Percentiles rank a stretch among this genome's conserved stretches.
phyloP scores from a whole-genome alignment of 2,113 vertebrate species.

The Agapornis roseicollis region DNA sequence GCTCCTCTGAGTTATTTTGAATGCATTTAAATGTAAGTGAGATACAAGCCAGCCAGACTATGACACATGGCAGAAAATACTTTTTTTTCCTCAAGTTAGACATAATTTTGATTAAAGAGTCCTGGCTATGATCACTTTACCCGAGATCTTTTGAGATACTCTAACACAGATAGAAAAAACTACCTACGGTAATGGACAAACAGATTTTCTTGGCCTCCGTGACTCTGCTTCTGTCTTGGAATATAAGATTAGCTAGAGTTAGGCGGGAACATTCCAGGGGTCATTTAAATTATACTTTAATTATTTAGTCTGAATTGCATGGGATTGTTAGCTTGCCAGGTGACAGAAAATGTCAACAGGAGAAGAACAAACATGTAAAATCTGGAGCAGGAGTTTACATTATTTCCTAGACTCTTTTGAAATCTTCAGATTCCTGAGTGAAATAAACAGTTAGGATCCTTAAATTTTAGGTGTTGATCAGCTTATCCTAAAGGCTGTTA shows the following conservation, averaged over 20 bases:
- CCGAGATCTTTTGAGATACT: neutral
- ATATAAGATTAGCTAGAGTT: neutral
- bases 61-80: neutral
- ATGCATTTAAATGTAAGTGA: neutral
- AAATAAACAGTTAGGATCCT: neutral
- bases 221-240: neutral
- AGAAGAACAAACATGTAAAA: neutral
- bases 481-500: neutral
- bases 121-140: neutral
- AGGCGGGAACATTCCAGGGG: neutral
- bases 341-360: neutral
- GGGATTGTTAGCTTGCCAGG: neutral
- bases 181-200: neutral
- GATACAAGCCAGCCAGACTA: neutral
- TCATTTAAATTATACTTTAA: constrained; percentile 6
- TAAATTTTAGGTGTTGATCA: neutral
- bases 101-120: neutral
- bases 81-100: neutral
- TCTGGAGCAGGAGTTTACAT: neutral
- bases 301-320: neutral
- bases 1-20: neutral
- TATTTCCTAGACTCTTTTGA: neutral
- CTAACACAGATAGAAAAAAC: neutral
- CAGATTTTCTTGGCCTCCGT: neutral
- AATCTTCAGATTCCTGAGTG: neutral